Evolutionary conservation across 1,140 invertebrate species (phyloP), one percentile per base, ranked within the genome.

Genomic region (Cotesia typhae): DNA sequence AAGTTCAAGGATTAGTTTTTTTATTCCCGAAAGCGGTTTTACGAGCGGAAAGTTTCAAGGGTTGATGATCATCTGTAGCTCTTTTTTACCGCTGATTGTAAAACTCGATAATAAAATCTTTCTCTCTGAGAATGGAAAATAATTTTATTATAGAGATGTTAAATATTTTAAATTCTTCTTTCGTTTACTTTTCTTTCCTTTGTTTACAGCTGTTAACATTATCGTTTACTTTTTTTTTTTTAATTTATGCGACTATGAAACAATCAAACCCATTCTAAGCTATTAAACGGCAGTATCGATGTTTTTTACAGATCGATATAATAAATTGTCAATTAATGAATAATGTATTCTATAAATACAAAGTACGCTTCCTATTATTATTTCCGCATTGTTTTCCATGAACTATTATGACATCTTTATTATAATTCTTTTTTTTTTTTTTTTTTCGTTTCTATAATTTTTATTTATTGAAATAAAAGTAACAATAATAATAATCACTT

Each of bases 241-340:
- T 7, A 47, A 47, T 7, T 47, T 10, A 47, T 47, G 41, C 10
- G 41, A 9, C 9, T 47, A 7, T 47, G 41, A 47, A 47, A 47
- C 41, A 47, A 47, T 6, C 5, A 47, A 47, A 47, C 41, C 5
- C 2, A 47, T 47, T 28, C 3, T 28, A 28, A 2, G 41, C 6
- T 10, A 47, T 47, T 47, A 2, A 9, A 41, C 12, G 12, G 9
- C 38, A 65, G 47, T 28, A 65, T 14, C 14, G 3, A 65, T 65
- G 36, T 41, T 41, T 65, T 65, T 47, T 65, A 65, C 10, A 47
- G 41, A 47, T 5, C 41, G 10, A 47, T 47, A 47, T 37, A 65
- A 37, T 47, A 17, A 65, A 47, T 65, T 65, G 37, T 65, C 12
- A 65, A 65, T 65, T 65, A 37, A 41, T 65, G 63, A 28, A 41